Base-by-base conservation (phyloP, 2,888 invertebrate genomes). In the Oegoconia quadripuncta region DNA sequence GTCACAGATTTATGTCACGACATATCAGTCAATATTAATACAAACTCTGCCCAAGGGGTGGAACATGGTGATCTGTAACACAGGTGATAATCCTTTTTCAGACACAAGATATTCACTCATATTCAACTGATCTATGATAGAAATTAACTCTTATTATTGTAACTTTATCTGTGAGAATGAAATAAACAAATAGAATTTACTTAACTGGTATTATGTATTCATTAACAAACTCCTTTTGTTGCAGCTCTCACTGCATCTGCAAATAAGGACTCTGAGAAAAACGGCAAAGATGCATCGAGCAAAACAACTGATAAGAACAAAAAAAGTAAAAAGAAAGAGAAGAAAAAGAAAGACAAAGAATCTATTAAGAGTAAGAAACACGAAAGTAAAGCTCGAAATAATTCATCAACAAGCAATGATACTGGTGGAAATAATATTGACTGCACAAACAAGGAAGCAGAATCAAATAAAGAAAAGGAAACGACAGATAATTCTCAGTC, bases 401-500 rank as follows among this genome's bases (percentile, higher is more conserved):
- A 6, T 29, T 20, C 8, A 20, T n/a, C n/a, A n/a, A n/a, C 27
- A 8, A 13, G 27, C 6, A 27, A 27, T 12, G 27, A 27, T 12
- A 27, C 12, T 7, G 13, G 14, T 12, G 7, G 9, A 12, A 35
- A 9, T 1, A 34, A 18, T 7, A 34, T 27, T 8, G 34, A 27
- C 17, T 8, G 14, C 7, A 12, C 23, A 1, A 23, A 13, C 12
- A 18, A 27, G 9, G 20, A 30, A 31, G 11, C 18, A 31, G n/a
- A 2, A 13, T 7, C 11, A 14, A 17, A 11, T 11, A 29, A 15
- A 22, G 16, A 37, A 20, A 20, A 3, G 29, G 33, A 13, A 18
- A 16, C 17, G 15, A 20, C 17, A 35, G 23, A 41, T 26, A 16
- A 45, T 8, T 36, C 56, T 0, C 50, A 51, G 6, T 55, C 58